Conservation (phyloP, 2,797 vertebrate species). For the Agapornis canus region DNA sequence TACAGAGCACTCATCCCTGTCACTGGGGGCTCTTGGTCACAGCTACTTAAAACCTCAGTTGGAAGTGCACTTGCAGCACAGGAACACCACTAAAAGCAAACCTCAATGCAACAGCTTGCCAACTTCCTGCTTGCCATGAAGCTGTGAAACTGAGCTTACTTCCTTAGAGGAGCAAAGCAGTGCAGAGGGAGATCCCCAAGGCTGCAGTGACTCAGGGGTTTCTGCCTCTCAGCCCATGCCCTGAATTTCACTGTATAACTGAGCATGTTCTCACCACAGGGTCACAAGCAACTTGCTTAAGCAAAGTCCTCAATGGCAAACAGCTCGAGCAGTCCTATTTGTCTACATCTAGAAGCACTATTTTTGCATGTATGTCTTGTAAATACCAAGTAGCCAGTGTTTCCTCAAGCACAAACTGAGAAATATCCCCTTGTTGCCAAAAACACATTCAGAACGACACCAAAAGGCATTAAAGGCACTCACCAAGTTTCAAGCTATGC, state of each 20-base stretch:
- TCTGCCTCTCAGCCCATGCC: not conserved
- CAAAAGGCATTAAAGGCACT: not conserved
- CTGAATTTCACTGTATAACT: not conserved
- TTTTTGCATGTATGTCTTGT: not conserved
- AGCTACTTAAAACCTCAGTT: accelerated
- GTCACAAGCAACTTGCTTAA: not conserved
- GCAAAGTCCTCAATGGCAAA: not conserved
- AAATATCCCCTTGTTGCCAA: not conserved
- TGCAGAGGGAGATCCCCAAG: not conserved
- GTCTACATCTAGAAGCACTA: not conserved
- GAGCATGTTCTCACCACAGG: not conserved
- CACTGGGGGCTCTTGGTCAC: not conserved
- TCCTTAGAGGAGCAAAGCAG: not conserved
- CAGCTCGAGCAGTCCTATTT: not conserved
- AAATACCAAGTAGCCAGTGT: not conserved
- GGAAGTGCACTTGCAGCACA: not conserved
- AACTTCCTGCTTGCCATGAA: not conserved
- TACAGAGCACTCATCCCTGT: not conserved
- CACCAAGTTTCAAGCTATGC: not conserved
- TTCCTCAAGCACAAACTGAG: not conserved
- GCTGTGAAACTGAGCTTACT: not conserved
- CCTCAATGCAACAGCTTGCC: not conserved
- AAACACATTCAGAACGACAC: not conserved
- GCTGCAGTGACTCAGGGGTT: not conserved
- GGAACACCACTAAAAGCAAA: not conserved